Evolutionary conservation across 2,113 vertebrate genomes (phyloP), one percentile per base, ranked within the genome.

Genomic region (Potamarius usumacintae): DNA sequence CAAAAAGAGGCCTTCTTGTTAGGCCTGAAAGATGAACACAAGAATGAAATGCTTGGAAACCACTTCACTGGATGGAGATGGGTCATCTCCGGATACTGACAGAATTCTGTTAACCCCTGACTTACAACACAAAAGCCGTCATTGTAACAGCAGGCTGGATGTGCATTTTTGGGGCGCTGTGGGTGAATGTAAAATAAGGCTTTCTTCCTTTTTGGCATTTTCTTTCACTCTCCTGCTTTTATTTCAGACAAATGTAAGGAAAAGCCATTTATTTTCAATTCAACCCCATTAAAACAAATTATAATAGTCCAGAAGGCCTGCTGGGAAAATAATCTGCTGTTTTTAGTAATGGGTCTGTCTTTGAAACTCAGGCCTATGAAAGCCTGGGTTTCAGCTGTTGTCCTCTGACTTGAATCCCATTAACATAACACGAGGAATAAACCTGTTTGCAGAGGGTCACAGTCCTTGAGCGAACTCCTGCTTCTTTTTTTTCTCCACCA

Each of bases 31-130:
- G 87, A 77, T 27, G 78, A 88, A 84, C 86, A 89, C 80, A 82
- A 67, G 86, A 76, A 81, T 83, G 79, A 90, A 86, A 86, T 25
- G 82, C 88, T 84, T 88, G 84, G 82, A 88, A 85, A 86, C 79
- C 89, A 88, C 89, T 91, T 74, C 53, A 82, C 48, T 86, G 86
- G 77, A 82, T 88, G 25, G 83, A 88, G 86, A 89, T 80, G 88
- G 83, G 85, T 86, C 55, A 27, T 89, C 87, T 88, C 84, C 62
- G 86, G 89, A 86, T 83, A 85, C 89, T 83, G 84, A 85, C 90
- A 87, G 88, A 88, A 92, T 90, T 90, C 91, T 78, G 85, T 90
- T 91, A 90, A 91, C 91, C 91, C 91, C 86, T 88, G 84, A 89
- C 88, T 86, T 25, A 72, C 55, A 22, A n/a, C 85, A 90, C 90